Base-by-base conservation (phyloP, 1,140 invertebrate genomes). In the Lithobius niger region DNA sequence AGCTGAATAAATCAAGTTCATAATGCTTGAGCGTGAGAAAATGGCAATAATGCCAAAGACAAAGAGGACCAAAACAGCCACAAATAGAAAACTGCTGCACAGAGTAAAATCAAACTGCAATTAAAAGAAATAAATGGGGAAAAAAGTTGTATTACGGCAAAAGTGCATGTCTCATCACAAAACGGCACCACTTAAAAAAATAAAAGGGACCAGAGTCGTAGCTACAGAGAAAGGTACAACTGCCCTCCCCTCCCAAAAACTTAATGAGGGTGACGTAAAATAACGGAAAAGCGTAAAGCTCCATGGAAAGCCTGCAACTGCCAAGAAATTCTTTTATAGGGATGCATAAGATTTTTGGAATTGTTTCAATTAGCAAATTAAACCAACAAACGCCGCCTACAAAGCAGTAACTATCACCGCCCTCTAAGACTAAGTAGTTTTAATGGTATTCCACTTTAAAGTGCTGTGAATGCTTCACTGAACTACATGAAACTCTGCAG, bases 31-130 rank as follows among this genome's bases (percentile, higher is more conserved):
- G 19, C 62, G 54, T 0, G 65, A 67, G 48, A 71, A 70, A 1
- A 67, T 60, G 22, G 71, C 63, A 18, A 72, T 59, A 21, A 77
- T 62, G 16, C 78, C 73, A 58, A 77, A 70, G 3, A 80, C 62
- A 6, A 79, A 62, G 2, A 76, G 60, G 10, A 77, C 73, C 60
- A 78, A 60, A 3, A 63, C 57, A 16, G 76, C 47, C 15, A 74
- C 73, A 60, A 75, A 72, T 15, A 81, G 54, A 1, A 78, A 57
- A 28, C 77, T 75, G 31, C 67, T 61, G 53, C 71, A 75, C 63
- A 74, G 69, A 4, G 79, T 80, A 60, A 80, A 74, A 63, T 81
- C 79, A 68, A 77, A 76, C 77, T 79, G 63, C 45, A 71, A 69
- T 47, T 13, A 47, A 47, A 47, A 24, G 45, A 47, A 47, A 40